These are phyloP conservation scores for Saturnia pavonia DNA, from an alignment of 2,888 invertebrate genomes.

Conservation along the genomic window DNA sequence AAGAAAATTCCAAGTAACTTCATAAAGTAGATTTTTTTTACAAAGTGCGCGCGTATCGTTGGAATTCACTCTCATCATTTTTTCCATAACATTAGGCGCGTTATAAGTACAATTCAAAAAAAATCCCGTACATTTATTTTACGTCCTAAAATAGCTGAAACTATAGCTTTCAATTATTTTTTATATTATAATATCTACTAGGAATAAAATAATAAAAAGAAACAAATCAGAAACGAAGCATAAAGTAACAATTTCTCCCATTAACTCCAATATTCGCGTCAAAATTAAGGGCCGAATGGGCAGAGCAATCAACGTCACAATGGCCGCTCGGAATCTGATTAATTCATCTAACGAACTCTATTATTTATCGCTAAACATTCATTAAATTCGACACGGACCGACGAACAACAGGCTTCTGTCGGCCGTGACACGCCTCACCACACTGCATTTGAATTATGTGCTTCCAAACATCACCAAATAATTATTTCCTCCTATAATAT, in stretches of 20 bases:
- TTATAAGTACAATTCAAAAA: background rate
- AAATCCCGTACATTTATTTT: background rate
- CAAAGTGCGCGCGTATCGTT: too few relatives aligned
- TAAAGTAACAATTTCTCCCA: conserved; percentile 6
- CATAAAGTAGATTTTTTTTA: too few relatives aligned
- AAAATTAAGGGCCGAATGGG: conserved; percentile 14
- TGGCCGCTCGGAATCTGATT: conserved; percentile 16
- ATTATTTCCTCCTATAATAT: background rate
- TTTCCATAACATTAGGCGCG: background rate
- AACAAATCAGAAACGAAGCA: conserved; percentile 3
- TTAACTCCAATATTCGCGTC: conserved; percentile 12
- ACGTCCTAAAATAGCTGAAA: background rate
- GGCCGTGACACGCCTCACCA: conserved; percentile 12
- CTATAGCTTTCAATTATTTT: background rate
- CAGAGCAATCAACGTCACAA: conserved; percentile 16
- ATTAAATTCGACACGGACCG: conserved; percentile 14
- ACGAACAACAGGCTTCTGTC: conserved; percentile 2
- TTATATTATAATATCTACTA: background rate
- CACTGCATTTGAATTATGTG: conserved; percentile 1
- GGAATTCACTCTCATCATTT: too few relatives aligned
- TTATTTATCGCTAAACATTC: conserved; percentile 16
- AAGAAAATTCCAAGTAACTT: too few relatives aligned
- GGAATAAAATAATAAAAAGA: background rate
- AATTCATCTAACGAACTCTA: conserved; percentile 18
- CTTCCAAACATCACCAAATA: background rate